A percentile compares a stretch with the other conserved stretches of the same genome.
phyloP scores from a whole-genome alignment of 1,140 invertebrate genomes.

The Chironomus striatipennis region DNA sequence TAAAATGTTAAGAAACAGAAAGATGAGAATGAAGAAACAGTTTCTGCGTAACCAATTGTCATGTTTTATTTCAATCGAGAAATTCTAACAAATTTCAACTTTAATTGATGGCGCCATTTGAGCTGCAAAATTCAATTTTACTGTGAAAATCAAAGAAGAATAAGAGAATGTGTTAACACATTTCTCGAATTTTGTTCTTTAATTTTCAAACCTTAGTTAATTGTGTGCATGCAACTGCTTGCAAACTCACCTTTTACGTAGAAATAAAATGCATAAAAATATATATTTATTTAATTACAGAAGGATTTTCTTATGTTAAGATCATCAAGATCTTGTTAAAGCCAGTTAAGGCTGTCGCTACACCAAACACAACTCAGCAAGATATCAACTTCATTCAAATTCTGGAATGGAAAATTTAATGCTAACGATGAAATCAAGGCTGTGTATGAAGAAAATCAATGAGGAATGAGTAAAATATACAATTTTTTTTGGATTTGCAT shows the following conservation, averaged over 20 bases:
- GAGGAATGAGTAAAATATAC: background rate
- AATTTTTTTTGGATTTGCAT: too few species aligned
- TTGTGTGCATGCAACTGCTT: background rate
- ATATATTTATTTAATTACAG: too few species aligned
- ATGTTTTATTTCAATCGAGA: slow-evolving; percentile 1
- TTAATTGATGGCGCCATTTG: background rate
- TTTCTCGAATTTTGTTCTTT: background rate
- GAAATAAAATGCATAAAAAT: too few species aligned
- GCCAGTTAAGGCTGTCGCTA: slow-evolving; percentile 3
- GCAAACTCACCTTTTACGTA: background rate
- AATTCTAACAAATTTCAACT: background rate
- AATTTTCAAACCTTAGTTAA: background rate
- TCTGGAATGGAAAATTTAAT: background rate
- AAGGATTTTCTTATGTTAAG: background rate
- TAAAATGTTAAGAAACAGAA: background rate
- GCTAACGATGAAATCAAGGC: background rate
- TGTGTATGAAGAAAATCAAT: background rate
- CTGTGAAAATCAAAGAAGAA: slow-evolving; percentile 1
- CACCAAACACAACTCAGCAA: slow-evolving; percentile 8
- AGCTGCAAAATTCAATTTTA: background rate
- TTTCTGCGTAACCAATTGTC: slow-evolving; percentile 10
- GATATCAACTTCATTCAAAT: slow-evolving; percentile 15
- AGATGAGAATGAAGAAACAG: background rate
- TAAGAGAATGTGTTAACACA: background rate
- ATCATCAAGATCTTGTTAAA: slow-evolving; percentile 18